Base-by-base conservation (phyloP, 2,797 vertebrate species). In the Crotalus adamanteus region DNA sequence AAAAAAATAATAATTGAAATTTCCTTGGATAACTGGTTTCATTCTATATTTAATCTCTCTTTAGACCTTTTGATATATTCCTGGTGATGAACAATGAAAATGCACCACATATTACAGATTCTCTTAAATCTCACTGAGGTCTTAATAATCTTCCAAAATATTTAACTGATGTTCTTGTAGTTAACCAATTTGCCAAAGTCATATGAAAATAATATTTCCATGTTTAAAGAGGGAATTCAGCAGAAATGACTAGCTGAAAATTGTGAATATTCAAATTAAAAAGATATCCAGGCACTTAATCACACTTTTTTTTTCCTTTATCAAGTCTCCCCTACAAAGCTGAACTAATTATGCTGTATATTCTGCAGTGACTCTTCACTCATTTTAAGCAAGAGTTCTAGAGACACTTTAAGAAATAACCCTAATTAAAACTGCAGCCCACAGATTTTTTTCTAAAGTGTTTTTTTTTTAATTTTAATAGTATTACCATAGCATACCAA, bases 11-110 rank as follows among this genome's bases (percentile, higher is more conserved):
- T 53, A 53, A 53, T 53, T 53, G 51, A 53, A 95, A 95, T 92
- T 96, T 95, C 95, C 94, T 94, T 96, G 91, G 94, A 95, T 95
- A 96, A 96, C 56, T 93, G 92, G 92, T 92, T 95, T 94, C 93
- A 97, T 96, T 96, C 92, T 93, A 59, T 94, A 94, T 95, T 96
- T 91, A 61, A 94, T 93, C 95, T 95, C 92, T 94, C 91, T 96
- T 89, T 59, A 94, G 96, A 96, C 95, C 95, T 97, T 95, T 97
- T 94, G 94, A 97, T 97, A 96, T 96, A 94, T 95, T 96, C 92
- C 94, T 94, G 94, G 89, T 94, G 95, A 97, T 95, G 95, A 95
- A 92, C 91, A 97, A 95, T 96, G 94, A 96, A 96, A 96, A 95
- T 86, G 93, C 26, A 88, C n/a, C 53, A 92, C 91, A 92, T 93